Base-by-base conservation (phyloP, 2,888 invertebrate species). In the Prosopocoilus inquinatus region DNA sequence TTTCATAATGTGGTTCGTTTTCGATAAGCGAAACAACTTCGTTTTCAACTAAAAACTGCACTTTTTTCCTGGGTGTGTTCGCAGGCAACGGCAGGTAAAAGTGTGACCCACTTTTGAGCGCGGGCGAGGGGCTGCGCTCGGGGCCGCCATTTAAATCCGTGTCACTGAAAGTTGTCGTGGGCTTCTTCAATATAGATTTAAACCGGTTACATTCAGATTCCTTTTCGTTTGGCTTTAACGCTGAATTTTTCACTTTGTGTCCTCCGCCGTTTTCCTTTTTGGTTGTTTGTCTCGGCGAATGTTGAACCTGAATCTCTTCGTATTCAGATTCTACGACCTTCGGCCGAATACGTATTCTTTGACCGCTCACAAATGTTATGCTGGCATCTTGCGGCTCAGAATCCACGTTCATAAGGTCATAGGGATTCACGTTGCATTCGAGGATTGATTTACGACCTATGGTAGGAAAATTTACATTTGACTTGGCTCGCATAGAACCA, bases 341-440 rank as follows among this genome's bases (percentile, higher is more conserved):
- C 66, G 80, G 73, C 69, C 79, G 55, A 64, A 75, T 60, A 70
- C 80, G 63, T 71, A 80, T 73, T 70, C 80, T 70, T 64, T 76
- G 75, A 36, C 75, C 74, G 56, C 72, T 75, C 8, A 76, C 71
- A 39, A 73, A 61, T 9, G 73, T 73, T 32, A 76, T 70, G 52
- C 68, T 69, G n/a, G 70, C 48, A 48, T 67, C 67, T 58, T 65
- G 64, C 7, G 43, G 44, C 11, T 65, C 63, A 61, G 70, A 59
- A 73, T 80, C 70, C 11, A 68, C 63, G 4, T 89, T 86, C 66
- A 91, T 85, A 70, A 92, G 80, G 63, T 90, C 89, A 72, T 92
- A 92, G 2, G 92, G 91, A 75, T 91, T 92, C 38, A 92, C 89
- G 73, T 89, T 86, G 78, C 91, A 92, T 66, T 90, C 88, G 39